Evolutionary conservation across 2,113 vertebrate genomes (phyloP).

Genomic region (Sinocyclocheilus rhinocerous): DNA sequence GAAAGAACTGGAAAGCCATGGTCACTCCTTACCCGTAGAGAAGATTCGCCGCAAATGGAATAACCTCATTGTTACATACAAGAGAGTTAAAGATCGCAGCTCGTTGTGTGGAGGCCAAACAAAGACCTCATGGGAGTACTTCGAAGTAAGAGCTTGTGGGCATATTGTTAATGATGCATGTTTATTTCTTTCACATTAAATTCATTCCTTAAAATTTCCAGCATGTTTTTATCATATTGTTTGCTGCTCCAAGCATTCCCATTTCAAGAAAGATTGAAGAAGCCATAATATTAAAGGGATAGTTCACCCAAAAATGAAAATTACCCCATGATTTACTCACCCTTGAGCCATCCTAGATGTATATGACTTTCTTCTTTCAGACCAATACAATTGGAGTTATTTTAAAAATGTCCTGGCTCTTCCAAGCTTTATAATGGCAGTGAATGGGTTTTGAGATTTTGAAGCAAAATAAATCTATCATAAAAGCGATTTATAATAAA

Average conservation of each 20-base stretch:
- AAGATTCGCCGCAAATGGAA: constrained; percentile 81
- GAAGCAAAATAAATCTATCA: too few relatives aligned
- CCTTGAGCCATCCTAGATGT: too few relatives aligned
- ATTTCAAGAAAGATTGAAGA: background rate
- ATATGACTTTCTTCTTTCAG: too few relatives aligned
- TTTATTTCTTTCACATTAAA: background rate
- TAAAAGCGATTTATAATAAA: too few relatives aligned
- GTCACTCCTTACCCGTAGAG: constrained; percentile 73
- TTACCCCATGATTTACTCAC: too few relatives aligned
- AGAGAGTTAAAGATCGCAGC: constrained; percentile 78
- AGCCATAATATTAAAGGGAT: background rate
- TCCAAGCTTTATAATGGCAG: too few relatives aligned
- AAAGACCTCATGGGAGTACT: constrained; percentile 80
- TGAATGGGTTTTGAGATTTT: too few relatives aligned
- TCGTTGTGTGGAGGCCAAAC: constrained; percentile 68
- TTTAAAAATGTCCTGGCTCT: too few relatives aligned
- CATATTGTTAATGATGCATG: background rate
- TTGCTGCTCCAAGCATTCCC: background rate
- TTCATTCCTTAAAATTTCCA: background rate
- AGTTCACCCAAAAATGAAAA: too few relatives aligned
- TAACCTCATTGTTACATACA: constrained; percentile 80
- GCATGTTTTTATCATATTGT: background rate
- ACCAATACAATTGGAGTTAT: too few relatives aligned
- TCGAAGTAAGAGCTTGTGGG: constrained; percentile 64
- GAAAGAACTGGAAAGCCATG: constrained; percentile 75